A percentile compares a stretch with the other conserved stretches of the same genome.
These are phyloP conservation scores for Somateria mollissima DNA, from an alignment of 2,797 vertebrate species.

Conservation along the genomic window DNA sequence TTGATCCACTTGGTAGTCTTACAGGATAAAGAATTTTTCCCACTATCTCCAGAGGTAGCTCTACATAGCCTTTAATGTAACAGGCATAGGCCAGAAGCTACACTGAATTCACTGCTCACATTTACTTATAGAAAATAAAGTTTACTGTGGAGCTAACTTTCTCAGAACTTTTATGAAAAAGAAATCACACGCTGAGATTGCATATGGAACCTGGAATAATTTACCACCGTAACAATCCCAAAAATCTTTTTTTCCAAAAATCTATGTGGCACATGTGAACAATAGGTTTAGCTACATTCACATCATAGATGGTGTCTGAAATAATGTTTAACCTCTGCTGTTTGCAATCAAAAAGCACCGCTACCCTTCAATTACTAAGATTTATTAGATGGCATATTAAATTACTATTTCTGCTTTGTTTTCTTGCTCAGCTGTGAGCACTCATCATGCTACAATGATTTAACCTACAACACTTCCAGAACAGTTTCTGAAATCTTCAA, in stretches of 20 bases:
- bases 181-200: background rate
- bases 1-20: background rate
- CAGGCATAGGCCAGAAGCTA: background rate
- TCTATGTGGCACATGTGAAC: background rate
- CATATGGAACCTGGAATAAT: background rate
- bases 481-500: background rate
- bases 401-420: background rate
- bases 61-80: background rate
- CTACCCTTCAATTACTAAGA: background rate
- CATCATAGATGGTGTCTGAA: background rate
- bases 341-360: background rate
- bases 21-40: background rate
- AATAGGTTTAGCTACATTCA: background rate
- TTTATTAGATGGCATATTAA: background rate
- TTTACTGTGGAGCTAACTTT: background rate
- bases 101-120: background rate
- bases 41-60: background rate
- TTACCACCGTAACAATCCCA: background rate
- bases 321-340: background rate
- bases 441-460: background rate
- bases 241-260: background rate
- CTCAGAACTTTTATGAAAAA: background rate
- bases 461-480: background rate
- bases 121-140: background rate
- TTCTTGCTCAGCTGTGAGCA: background rate